These are phyloP conservation scores for Oostethus manadensis DNA, from an alignment of 2,113 vertebrate species.

Conservation along the genomic window DNA sequence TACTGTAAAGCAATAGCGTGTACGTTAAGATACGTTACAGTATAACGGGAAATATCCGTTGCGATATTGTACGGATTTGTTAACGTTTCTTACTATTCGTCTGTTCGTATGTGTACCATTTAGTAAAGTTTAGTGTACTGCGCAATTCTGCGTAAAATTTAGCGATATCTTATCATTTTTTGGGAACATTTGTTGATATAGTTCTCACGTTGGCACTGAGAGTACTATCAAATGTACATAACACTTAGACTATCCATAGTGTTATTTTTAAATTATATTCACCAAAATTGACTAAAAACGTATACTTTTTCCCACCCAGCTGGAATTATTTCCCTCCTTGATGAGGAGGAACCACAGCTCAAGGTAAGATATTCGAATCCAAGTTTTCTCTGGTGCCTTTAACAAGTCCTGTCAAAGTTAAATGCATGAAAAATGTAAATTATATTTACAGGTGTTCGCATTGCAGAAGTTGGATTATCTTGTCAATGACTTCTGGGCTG, in stretches of 20 bases:
- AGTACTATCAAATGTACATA: no score
- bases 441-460: slow-evolving; percentile 86
- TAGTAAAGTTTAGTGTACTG: no score
- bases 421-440: neutral
- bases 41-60: neutral
- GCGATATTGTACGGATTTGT: neutral
- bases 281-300: neutral
- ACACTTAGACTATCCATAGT: no score
- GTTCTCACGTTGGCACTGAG: neutral
- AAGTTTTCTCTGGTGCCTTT: neutral
- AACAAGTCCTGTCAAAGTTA: neutral
- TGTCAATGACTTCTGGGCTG: slow-evolving; percentile 99
- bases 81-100: neutral
- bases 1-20: neutral
- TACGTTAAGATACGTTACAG: neutral
- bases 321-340: slow-evolving; percentile 98
- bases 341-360: slow-evolving; percentile 97
- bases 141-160: neutral
- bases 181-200: neutral
- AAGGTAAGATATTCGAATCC: slow-evolving; percentile 76
- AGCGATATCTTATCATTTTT: neutral
- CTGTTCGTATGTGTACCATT: no score
- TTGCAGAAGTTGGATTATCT: slow-evolving; percentile 93
- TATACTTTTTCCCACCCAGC: slow-evolving; percentile 60
- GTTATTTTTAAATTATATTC: no score